Percentiles rank a stretch among this genome's conserved stretches.
phyloP scores from a whole-genome alignment of 2,797 vertebrate genomes.

The Tamandua tetradactyla region DNA sequence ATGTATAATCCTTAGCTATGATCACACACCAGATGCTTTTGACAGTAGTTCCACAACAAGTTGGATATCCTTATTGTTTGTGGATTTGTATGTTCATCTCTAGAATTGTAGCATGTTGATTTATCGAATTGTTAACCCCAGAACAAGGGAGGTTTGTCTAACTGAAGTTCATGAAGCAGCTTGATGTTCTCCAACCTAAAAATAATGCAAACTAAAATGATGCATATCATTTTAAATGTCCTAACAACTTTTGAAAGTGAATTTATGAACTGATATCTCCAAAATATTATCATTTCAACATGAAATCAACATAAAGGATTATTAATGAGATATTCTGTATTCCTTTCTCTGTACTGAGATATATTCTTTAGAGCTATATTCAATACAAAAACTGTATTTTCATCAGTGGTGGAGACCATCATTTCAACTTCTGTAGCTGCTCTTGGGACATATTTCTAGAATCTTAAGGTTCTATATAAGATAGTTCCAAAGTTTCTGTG shows the following conservation, averaged over 20 bases:
- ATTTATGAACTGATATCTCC: neutral
- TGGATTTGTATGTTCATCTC: neutral
- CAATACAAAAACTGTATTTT: neutral
- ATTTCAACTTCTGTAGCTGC: neutral
- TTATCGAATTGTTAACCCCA: neutral
- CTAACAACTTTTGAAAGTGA: neutral
- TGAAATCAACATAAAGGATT: neutral
- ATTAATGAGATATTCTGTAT: neutral
- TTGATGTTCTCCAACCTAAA: neutral
- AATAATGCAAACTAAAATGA: neutral
- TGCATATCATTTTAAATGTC: neutral
- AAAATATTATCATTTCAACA: constrained; percentile 1
- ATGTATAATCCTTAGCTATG: neutral
- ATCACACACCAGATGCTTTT: neutral
- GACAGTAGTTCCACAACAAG: neutral
- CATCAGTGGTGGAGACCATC: neutral
- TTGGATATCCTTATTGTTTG: neutral
- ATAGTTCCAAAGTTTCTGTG: neutral
- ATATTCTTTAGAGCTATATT: neutral
- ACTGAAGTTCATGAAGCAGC: neutral
- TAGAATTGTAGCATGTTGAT: neutral
- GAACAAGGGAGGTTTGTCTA: neutral
- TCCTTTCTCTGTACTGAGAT: neutral
- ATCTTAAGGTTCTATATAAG: neutral
- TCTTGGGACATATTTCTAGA: neutral